Conservation (phyloP, 2,888 invertebrate species). For the Stramonita haemastoma region DNA sequence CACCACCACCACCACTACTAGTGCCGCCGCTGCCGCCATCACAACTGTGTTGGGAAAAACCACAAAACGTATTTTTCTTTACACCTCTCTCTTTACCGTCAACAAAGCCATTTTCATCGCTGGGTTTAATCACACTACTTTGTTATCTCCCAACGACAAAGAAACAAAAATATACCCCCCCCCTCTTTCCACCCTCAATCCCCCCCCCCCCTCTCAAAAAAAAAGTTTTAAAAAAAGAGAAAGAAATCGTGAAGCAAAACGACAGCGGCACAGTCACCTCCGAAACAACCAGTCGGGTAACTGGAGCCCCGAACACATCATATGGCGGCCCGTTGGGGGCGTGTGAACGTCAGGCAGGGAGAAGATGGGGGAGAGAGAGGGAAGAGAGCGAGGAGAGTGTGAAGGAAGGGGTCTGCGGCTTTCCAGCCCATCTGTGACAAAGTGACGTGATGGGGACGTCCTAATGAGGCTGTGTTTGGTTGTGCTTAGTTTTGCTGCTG, state of each 20-base stretch:
- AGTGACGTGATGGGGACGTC: not conserved
- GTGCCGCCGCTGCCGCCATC: no score
- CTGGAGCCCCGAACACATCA: constrained; percentile 13
- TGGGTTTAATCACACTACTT: no score
- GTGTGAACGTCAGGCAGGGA: not conserved
- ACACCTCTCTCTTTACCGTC: not conserved
- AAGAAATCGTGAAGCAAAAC: not conserved
- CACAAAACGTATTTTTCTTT: no score
- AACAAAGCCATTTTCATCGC: no score
- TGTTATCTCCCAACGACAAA: no score
- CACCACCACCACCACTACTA: no score
- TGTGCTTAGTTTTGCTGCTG: not conserved
- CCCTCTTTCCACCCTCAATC: not conserved
- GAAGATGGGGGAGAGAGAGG: not conserved
- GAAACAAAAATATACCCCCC: not conserved
- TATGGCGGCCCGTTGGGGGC: not conserved
- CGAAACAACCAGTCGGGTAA: not conserved
- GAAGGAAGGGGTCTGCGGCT: not conserved
- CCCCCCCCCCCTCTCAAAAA: not conserved
- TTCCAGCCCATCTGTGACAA: constrained; percentile 4
- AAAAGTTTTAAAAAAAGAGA: not conserved
- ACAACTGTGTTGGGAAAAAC: no score
- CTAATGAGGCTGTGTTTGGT: not conserved
- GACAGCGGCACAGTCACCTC: not conserved
- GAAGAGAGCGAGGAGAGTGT: not conserved